These are phyloP conservation scores for Ariopsis seemanni DNA, from an alignment of 2,113 vertebrate species.

Conservation along the genomic window DNA sequence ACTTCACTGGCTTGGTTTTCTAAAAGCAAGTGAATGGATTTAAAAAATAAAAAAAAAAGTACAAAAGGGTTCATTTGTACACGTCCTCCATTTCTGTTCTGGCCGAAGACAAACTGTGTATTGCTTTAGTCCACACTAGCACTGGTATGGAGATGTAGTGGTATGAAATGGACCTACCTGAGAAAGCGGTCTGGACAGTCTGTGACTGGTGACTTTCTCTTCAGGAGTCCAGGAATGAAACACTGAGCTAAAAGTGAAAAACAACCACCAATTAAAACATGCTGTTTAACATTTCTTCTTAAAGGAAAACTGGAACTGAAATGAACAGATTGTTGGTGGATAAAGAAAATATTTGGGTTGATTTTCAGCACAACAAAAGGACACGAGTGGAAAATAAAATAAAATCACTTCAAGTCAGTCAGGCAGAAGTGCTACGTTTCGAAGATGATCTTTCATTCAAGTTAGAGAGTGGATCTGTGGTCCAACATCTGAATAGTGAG, in stretches of 20 bases:
- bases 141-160: neutral
- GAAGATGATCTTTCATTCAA: neutral
- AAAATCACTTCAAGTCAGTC: neutral
- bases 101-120: neutral
- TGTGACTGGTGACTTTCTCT: constrained; percentile 65
- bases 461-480: neutral
- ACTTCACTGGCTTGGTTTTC: neutral
- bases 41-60: neutral
- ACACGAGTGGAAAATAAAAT: neutral
- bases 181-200: constrained; percentile 70
- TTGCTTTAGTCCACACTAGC: neutral
- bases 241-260: constrained; percentile 62
- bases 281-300: too few species aligned
- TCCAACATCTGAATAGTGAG: neutral
- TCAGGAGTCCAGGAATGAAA: constrained; percentile 72
- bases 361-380: neutral
- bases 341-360: neutral
- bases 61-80: neutral
- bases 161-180: constrained; percentile 65
- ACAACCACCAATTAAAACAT: neutral
- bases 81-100: neutral
- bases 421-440: neutral
- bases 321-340: neutral
- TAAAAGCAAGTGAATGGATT: neutral
- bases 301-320: neutral